A percentile compares a stretch with the other conserved stretches of the same genome.
Evolutionary conservation across 1,140 invertebrate genomes (phyloP).

Genomic region (Zaprionus ghesquierei): DNA sequence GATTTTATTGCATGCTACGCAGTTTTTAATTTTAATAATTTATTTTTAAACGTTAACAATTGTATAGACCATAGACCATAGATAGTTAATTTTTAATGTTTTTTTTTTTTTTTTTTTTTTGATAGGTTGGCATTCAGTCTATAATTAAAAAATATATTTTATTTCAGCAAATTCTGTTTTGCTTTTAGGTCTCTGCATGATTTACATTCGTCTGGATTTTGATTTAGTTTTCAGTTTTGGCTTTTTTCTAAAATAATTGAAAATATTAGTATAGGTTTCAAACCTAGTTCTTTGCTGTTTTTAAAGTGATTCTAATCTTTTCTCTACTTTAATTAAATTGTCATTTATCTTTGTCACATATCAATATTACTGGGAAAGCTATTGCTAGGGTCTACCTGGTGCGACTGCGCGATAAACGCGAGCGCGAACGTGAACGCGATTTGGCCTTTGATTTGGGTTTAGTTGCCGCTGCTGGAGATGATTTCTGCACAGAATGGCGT

Average conservation of each 20-base stretch:
- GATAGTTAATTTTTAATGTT: too few relatives aligned
- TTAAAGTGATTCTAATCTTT: neutral
- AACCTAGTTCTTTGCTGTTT: neutral
- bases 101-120: too few relatives aligned
- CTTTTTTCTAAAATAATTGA: neutral
- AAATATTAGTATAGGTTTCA: too few relatives aligned
- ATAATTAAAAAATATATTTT: neutral
- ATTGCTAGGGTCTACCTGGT: constrained; percentile 42
- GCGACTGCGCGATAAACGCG: constrained; percentile 60
- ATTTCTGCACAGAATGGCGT: constrained; percentile 55
- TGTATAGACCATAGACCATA: too few relatives aligned
- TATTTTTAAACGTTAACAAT: neutral
- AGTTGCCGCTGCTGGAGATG: constrained; percentile 26
- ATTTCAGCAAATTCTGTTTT: neutral
- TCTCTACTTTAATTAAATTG: neutral
- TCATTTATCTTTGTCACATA: neutral
- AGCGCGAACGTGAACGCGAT: constrained; percentile 60
- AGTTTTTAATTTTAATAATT: neutral
- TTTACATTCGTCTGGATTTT: too few relatives aligned
- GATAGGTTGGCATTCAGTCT: too few relatives aligned
- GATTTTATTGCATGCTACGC: neutral
- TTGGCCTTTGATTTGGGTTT: constrained; percentile 55
- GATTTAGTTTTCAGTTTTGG: too few relatives aligned
- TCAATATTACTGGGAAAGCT: neutral
- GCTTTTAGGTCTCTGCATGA: too few relatives aligned